Conservation (phyloP, 2,797 vertebrate genomes). For the Cheirogaleus major region DNA sequence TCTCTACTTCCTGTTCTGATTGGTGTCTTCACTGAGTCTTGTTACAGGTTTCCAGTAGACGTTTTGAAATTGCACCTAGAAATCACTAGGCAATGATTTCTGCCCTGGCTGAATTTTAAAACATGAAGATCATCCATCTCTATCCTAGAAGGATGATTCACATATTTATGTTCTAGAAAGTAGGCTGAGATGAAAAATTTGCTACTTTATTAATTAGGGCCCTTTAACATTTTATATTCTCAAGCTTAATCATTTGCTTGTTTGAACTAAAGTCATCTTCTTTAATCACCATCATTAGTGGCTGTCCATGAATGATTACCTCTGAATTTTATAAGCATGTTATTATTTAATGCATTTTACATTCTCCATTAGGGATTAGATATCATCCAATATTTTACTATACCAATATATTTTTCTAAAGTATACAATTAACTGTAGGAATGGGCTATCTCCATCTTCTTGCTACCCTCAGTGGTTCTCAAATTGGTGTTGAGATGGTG, state of each 20-base stretch:
- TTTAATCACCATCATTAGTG: conserved; percentile 72
- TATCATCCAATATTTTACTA: conserved; percentile 38
- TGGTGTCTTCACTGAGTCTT: background rate
- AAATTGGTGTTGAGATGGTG: background rate
- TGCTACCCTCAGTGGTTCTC: background rate
- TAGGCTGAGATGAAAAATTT: conserved; percentile 58
- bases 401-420: conserved; percentile 24
- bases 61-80: background rate
- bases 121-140: conserved; percentile 34
- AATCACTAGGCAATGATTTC: conserved; percentile 38
- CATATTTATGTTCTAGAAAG: conserved; percentile 67
- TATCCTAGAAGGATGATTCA: conserved; percentile 50
- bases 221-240: conserved; percentile 72
- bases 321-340: conserved; percentile 63
- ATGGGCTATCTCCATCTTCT: background rate
- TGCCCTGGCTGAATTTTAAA: conserved; percentile 33
- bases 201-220: conserved; percentile 71
- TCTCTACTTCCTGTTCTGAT: background rate
- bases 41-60: background rate
- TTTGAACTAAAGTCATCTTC: conserved; percentile 77
- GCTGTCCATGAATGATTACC: conserved; percentile 62
- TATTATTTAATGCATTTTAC: conserved; percentile 66
- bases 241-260: conserved; percentile 76
- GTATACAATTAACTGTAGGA: background rate
- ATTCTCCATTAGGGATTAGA: conserved; percentile 51